Evolutionary conservation across 2,888 invertebrate species (phyloP), one percentile per base, ranked within the genome.

Genomic region (Chrysolina oricalcia): DNA sequence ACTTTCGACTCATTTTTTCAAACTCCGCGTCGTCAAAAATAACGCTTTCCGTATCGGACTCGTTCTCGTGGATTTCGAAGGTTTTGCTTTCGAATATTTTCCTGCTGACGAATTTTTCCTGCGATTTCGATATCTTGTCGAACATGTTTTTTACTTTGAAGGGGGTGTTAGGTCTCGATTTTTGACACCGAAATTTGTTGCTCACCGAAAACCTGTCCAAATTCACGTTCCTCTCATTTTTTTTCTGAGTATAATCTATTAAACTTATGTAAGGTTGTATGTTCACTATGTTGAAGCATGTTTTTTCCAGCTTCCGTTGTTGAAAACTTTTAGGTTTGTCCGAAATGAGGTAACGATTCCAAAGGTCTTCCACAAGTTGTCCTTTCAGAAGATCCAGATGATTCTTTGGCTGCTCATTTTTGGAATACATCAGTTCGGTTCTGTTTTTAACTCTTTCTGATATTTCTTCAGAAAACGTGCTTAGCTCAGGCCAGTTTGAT

Each of bases 81-180:
- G 56, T 70, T 27, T 48, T 62, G 56, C 11, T 59, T 21, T 40
- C 67, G 46, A 40, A 69, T 23, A 62, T 48, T 41, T 27, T 68
- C 43, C 10, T 27, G 73, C 76, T 21, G 19, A 35, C 9, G 66
- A 80, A 11, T 59, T 64, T 69, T 72, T 79, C 75, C 40, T 68
- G 43, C n/a, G 75, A 68, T 19, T 68, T 50, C 11, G 75, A 68
- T 11, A 53, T 78, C 19, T 53, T 75, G 27, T 81, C 72, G n/a
- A 83, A 83, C 81, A 82, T 78, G n/a, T 81, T 73, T 46, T 79
- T 81, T 0, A 82, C 80, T 66, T 70, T 81, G 50, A 80, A 70
- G 0, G 81, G 78, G 13, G 75, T 81, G 23, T 75, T 72, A 9
- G 77, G 67, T 68, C 64, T 75, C 15, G 23, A 1, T 27, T 27